Percentiles rank a stretch among this genome's conserved stretches.
These are phyloP conservation scores for Drosophila demipolita DNA, from an alignment of 2,888 invertebrate species.

Conservation along the genomic window DNA sequence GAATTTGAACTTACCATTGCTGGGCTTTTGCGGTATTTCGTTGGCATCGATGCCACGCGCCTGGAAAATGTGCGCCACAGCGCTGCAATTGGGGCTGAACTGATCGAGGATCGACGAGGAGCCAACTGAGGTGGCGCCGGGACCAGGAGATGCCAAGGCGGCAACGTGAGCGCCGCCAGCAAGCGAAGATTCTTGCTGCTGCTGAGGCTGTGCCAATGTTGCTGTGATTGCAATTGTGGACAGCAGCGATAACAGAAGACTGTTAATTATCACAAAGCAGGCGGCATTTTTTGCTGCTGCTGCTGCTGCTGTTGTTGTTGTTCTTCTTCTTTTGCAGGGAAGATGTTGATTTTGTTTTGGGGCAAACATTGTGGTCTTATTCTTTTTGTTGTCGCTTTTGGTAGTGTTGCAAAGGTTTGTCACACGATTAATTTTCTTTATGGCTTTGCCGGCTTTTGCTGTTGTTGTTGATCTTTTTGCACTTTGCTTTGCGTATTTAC, in stretches of 20 bases:
- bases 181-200: constrained; percentile 12
- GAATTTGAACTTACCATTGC: constrained; percentile 85
- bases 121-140: constrained; percentile 29
- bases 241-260: constrained; percentile 47
- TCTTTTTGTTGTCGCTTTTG: constrained; percentile 28
- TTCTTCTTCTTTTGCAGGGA: constrained; percentile 53
- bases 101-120: constrained; percentile 82
- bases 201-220: constrained; percentile 31
- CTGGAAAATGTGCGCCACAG: constrained; percentile 86
- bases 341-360: constrained; percentile 31
- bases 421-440: constrained; percentile 47
- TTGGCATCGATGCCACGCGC: constrained; percentile 85
- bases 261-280: constrained; percentile 67
- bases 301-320: constrained; percentile 34
- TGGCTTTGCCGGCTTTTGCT: constrained; percentile 48
- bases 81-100: constrained; percentile 85
- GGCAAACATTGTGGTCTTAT: constrained; percentile 38
- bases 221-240: constrained; percentile 16
- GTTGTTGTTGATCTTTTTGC: constrained; percentile 39
- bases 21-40: constrained; percentile 86
- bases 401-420: constrained; percentile 30
- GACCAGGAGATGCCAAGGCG: constrained; percentile 64
- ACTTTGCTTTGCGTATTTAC: constrained; percentile 51
- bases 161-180: constrained; percentile 45
- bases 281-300: constrained; percentile 32